These are phyloP conservation scores for Sinocyclocheilus maitianheensis DNA, from an alignment of 2,113 vertebrate genomes.

Conservation along the genomic window DNA sequence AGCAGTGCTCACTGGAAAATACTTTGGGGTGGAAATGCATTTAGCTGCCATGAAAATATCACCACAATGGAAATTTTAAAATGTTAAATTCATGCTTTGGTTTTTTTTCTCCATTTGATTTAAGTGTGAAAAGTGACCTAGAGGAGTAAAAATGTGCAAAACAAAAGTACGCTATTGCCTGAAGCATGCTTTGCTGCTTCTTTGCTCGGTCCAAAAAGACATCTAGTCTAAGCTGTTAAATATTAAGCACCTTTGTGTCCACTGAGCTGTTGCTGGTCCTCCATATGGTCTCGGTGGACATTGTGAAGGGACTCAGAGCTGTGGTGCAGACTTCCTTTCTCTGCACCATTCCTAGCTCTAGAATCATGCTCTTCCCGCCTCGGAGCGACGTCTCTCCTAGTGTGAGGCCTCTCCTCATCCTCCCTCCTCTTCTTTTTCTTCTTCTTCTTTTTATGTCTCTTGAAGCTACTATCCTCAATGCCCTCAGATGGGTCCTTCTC, in stretches of 20 bases:
- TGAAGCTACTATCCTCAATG: slow-evolving; percentile 72
- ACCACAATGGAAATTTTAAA: neutral
- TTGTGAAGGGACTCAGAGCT: slow-evolving; percentile 56
- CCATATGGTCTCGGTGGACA: slow-evolving; percentile 16
- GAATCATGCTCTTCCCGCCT: slow-evolving; percentile 53
- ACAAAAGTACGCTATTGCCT: neutral
- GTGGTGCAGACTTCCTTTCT: slow-evolving; percentile 63
- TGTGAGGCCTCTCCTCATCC: slow-evolving; percentile 62
- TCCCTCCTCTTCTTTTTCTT: slow-evolving; percentile 74
- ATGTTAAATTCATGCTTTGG: neutral
- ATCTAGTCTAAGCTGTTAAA: neutral
- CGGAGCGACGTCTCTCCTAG: slow-evolving; percentile 52
- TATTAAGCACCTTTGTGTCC: slow-evolving; percentile 63
- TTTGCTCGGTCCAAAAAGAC: neutral
- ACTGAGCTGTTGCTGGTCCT: slow-evolving; percentile 59
- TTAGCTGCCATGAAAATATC: neutral
- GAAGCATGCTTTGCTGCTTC: neutral
- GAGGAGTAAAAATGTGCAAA: neutral
- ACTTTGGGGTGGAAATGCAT: neutral
- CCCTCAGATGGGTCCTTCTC: slow-evolving; percentile 74
- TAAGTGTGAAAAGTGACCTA: neutral
- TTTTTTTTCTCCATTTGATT: neutral
- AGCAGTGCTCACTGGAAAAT: neutral
- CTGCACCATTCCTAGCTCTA: slow-evolving; percentile 53
- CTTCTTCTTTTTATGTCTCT: slow-evolving; percentile 85